Evolutionary conservation across 2,113 vertebrate species (phyloP).

Genomic region (Telmatochromis brichardi): DNA sequence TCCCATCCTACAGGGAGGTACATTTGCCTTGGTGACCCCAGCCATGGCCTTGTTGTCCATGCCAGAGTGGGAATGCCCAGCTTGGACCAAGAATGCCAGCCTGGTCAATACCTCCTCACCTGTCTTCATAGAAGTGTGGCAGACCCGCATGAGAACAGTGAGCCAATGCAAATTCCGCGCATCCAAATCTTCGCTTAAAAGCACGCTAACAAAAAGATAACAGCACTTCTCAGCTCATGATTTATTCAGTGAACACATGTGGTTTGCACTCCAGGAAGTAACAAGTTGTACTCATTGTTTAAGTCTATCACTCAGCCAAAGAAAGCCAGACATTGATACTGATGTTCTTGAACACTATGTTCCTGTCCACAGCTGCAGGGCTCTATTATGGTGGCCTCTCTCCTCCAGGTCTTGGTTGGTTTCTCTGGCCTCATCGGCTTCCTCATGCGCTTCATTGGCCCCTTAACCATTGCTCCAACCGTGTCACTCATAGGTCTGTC

Average conservation of each 20-base stretch:
- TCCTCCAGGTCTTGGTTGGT: slow-evolving; percentile 87
- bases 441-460: slow-evolving; percentile 88
- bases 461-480: slow-evolving; percentile 91
- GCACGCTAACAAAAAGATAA: neutral
- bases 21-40: slow-evolving; percentile 82
- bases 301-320: neutral
- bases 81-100: slow-evolving; percentile 83
- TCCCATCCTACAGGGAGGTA: slow-evolving; percentile 91
- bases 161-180: neutral
- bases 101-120: slow-evolving; percentile 82
- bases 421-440: slow-evolving; percentile 90
- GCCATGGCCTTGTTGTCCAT: slow-evolving; percentile 84
- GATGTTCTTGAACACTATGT: neutral
- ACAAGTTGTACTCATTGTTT: neutral
- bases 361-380: slow-evolving; percentile 80
- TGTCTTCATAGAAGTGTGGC: slow-evolving; percentile 83
- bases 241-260: neutral
- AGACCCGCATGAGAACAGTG: slow-evolving; percentile 84
- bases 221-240: neutral
- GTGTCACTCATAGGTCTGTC: slow-evolving; percentile 86
- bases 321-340: neutral
- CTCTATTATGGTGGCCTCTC: slow-evolving; percentile 85
- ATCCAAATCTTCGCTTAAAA: neutral
- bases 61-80: slow-evolving; percentile 82
- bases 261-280: neutral